A percentile compares a stretch with the other conserved stretches of the same genome.
Conservation (phyloP, 2,888 invertebrate genomes). For the Cerastoderma edule region DNA sequence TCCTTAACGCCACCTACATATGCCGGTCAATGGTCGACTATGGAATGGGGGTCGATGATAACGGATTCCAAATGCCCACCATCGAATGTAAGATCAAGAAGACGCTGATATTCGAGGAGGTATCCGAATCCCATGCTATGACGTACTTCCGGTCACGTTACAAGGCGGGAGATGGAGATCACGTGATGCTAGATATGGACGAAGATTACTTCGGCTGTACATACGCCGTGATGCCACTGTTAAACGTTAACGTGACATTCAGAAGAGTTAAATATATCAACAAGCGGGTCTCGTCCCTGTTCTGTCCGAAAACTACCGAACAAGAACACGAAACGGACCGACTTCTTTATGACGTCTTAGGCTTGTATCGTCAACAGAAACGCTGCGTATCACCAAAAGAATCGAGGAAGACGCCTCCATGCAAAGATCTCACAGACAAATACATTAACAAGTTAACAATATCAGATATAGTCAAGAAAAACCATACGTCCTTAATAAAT, state of each 20-base stretch:
- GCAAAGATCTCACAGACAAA: background rate
- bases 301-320: constrained; percentile 65
- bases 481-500: background rate
- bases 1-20: background rate
- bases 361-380: constrained; percentile 28
- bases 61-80: constrained; percentile 45
- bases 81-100: constrained; percentile 60
- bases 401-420: background rate
- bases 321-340: constrained; percentile 66
- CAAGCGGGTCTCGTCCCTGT: constrained; percentile 55
- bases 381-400: constrained; percentile 23
- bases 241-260: constrained; percentile 57
- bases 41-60: constrained; percentile 19
- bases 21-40: constrained; percentile 6
- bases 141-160: constrained; percentile 43
- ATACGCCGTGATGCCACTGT: constrained; percentile 65
- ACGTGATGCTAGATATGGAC: constrained; percentile 74
- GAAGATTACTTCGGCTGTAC: constrained; percentile 77
- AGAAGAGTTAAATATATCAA: constrained; percentile 56
- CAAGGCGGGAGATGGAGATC: constrained; percentile 47
- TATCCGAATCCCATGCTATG: constrained; percentile 65
- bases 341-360: constrained; percentile 44
- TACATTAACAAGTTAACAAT: background rate
- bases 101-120: constrained; percentile 59
- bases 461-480: background rate